phyloP scores from a whole-genome alignment of 1,140 invertebrate species.

The Drosophila tristis region DNA sequence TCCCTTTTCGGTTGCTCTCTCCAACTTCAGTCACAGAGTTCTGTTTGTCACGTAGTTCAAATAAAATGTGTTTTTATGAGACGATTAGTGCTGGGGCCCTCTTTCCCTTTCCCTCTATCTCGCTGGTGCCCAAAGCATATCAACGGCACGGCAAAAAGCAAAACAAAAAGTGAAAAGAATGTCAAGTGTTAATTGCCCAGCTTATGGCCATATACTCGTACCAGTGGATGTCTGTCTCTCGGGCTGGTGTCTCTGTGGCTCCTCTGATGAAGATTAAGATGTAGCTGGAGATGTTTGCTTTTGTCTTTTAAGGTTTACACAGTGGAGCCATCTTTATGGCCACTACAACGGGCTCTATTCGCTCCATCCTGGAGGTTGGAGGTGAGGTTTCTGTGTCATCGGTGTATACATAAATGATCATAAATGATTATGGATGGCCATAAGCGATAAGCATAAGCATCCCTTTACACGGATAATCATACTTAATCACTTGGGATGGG shows the following conservation, averaged over 20 bases:
- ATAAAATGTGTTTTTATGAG: constrained; percentile 80
- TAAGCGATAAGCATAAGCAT: constrained; percentile 33
- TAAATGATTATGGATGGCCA: constrained; percentile 39
- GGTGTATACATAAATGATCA: constrained; percentile 25
- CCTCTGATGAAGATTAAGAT: constrained; percentile 73
- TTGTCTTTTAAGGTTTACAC: constrained; percentile 45
- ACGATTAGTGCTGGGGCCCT: constrained; percentile 63
- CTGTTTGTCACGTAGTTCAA: constrained; percentile 72
- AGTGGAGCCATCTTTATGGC: constrained; percentile 46
- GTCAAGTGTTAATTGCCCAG: constrained; percentile 80
- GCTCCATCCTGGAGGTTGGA: too few relatives aligned
- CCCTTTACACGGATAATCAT: too few relatives aligned
- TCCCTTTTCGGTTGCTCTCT: constrained; percentile 23
- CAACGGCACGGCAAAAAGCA: constrained; percentile 34
- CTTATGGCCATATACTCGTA: constrained; percentile 56
- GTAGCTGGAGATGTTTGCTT: constrained; percentile 50
- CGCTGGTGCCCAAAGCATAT: constrained; percentile 67
- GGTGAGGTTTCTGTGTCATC: constrained; percentile 37
- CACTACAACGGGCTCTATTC: background rate
- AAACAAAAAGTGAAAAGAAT: constrained; percentile 75
- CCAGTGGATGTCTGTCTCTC: constrained; percentile 9
- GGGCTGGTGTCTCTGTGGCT: constrained; percentile 13
- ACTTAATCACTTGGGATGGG: too few relatives aligned
- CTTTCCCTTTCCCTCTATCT: constrained; percentile 8
- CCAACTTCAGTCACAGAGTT: constrained; percentile 43